phyloP scores from a whole-genome alignment of 1,140 invertebrate genomes.

The Drosophila novamexicana region DNA sequence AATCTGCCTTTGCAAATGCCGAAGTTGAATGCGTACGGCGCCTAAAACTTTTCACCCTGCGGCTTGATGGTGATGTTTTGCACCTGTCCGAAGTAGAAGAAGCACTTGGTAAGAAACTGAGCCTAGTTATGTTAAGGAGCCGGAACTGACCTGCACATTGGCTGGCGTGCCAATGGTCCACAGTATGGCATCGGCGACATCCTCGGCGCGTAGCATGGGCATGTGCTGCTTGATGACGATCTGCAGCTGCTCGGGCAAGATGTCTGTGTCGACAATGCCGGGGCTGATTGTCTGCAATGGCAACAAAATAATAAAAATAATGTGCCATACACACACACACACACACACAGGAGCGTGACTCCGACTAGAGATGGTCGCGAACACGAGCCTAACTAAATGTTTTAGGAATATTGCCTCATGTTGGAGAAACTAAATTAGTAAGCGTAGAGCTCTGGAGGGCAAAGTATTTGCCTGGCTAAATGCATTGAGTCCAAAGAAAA shows the following conservation, averaged over 20 bases:
- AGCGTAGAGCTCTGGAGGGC: too few species aligned
- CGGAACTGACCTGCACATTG: constrained; percentile 86
- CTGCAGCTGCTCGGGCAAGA: constrained; percentile 76
- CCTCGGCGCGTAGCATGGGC: constrained; percentile 83
- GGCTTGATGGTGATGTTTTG: constrained; percentile 82
- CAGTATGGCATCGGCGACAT: constrained; percentile 86
- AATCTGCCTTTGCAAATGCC: background rate
- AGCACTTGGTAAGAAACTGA: background rate
- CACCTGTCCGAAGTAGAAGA: constrained; percentile 54
- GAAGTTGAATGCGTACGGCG: background rate
- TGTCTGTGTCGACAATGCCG: constrained; percentile 87
- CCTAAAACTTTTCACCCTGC: constrained; percentile 77
- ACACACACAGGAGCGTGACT: too few species aligned
- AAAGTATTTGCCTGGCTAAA: too few species aligned
- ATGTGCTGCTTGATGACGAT: constrained; percentile 56
- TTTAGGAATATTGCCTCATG: too few species aligned
- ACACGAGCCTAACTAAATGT: too few species aligned
- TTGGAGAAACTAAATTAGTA: too few species aligned
- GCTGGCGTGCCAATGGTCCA: constrained; percentile 87
- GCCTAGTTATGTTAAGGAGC: background rate
- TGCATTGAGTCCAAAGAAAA: too few species aligned
- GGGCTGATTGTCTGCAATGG: constrained; percentile 86
- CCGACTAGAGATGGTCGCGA: too few species aligned
- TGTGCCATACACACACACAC: too few species aligned
- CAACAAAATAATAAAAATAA: background rate